A percentile compares a stretch with the other conserved stretches of the same genome.
phyloP scores from a whole-genome alignment of 2,888 invertebrate genomes.

The Cephus sareptanus region DNA sequence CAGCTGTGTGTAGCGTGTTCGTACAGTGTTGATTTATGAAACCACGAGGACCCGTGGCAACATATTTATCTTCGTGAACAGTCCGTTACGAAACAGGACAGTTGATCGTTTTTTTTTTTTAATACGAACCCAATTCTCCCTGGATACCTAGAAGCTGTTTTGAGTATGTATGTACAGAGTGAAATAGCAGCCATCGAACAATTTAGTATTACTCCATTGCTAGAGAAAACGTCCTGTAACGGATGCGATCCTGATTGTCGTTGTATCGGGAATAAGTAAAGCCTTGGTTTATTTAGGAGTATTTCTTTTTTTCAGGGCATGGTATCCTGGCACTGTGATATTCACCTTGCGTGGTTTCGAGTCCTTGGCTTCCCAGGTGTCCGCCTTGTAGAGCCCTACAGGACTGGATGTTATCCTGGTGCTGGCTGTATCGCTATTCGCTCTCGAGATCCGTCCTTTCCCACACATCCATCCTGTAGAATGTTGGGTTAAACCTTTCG shows the following conservation, averaged over 20 bases:
- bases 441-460: neutral
- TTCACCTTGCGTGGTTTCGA: neutral
- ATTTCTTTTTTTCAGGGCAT: neutral
- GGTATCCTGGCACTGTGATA: neutral
- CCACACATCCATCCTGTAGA: neutral
- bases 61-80: neutral
- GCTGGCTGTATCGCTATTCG: neutral
- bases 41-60: neutral
- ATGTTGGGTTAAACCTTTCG: neutral
- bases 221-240: slow-evolving; percentile 2
- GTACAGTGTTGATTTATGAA: neutral
- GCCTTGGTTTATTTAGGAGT: slow-evolving; percentile 8
- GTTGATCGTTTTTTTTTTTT: neutral
- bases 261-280: slow-evolving; percentile 19
- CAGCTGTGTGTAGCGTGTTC: neutral
- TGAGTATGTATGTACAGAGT: neutral
- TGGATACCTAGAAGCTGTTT: neutral
- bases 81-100: neutral
- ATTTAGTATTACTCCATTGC: neutral
- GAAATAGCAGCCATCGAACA: neutral
- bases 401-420: neutral
- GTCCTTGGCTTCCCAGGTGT: neutral
- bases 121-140: neutral
- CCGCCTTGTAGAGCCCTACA: neutral
- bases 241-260: slow-evolving; percentile 17